Evolutionary conservation across 53 echinoderm and acorn worm species (phyloP).

Genomic region (Paelopatides confundens): DNA sequence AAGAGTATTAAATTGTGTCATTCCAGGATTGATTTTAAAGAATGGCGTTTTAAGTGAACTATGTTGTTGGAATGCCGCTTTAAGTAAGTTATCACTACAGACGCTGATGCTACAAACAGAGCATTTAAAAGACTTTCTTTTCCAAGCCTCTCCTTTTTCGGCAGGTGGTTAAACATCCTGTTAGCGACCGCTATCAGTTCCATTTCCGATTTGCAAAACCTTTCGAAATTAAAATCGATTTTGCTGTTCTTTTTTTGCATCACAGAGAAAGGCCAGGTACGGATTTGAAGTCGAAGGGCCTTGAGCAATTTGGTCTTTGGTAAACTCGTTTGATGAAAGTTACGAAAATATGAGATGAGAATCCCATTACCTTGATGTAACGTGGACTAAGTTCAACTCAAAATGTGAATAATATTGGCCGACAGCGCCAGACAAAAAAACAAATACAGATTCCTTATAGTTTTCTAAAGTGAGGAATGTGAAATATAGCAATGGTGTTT

Average conservation of each 20-base stretch:
- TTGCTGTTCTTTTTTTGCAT: not conserved
- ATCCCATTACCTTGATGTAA: constrained; percentile 32
- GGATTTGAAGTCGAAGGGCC: constrained; percentile 6
- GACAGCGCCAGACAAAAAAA: not conserved
- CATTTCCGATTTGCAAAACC: constrained; percentile 53
- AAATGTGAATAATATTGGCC: not conserved
- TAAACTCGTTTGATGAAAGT: constrained; percentile 28
- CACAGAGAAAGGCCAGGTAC: not conserved
- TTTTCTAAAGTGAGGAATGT: too few relatives aligned
- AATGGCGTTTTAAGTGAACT: too few relatives aligned
- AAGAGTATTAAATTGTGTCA: too few relatives aligned
- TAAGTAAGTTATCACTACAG: constrained; percentile 30
- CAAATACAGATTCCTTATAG: too few relatives aligned
- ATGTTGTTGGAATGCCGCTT: constrained; percentile 20
- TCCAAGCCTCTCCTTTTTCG: not conserved
- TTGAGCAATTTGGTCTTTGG: constrained; percentile 21
- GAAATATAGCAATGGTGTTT: too few relatives aligned
- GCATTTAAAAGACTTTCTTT: constrained; percentile 29
- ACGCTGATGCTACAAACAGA: constrained; percentile 24
- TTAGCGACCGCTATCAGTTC: constrained; percentile 50
- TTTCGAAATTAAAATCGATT: constrained; percentile 51
- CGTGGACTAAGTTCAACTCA: not conserved
- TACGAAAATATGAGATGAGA: not conserved
- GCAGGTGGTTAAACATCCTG: constrained; percentile 48
- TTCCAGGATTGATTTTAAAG: too few relatives aligned